These are phyloP conservation scores for Elephantulus edwardii DNA, from an alignment of 2,113 vertebrate species.

Conservation along the genomic window DNA sequence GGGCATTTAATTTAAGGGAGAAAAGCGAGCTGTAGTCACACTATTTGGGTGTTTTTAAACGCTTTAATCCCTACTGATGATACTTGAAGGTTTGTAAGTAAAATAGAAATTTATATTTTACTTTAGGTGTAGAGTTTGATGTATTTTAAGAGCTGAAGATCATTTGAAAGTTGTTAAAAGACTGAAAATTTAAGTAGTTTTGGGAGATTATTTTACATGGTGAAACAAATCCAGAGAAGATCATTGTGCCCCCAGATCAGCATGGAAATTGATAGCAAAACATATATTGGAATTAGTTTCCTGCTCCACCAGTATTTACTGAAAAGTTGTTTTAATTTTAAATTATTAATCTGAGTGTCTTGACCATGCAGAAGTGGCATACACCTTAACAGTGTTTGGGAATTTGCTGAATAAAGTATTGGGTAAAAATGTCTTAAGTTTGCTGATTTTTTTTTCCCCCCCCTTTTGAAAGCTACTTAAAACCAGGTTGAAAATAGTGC, in stretches of 20 bases:
- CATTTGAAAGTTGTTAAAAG: not conserved
- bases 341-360: not conserved
- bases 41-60: not conserved
- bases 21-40: not conserved
- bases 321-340: slow-evolving; percentile 10
- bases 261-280: not conserved
- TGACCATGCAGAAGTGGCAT: not conserved
- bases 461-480: slow-evolving; percentile 27
- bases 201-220: not conserved
- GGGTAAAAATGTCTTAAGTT: not conserved
- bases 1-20: not conserved
- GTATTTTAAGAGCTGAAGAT: not conserved
- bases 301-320: not conserved
- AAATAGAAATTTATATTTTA: not conserved
- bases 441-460: not conserved
- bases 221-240: slow-evolving; percentile 13
- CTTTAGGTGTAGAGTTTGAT: not conserved
- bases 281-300: not conserved
- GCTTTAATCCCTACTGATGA: not conserved
- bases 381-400: not conserved
- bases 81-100: not conserved
- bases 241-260: not conserved
- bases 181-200: not conserved
- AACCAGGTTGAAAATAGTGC: not conserved
- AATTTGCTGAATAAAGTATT: not conserved